These are phyloP conservation scores for Hydrozoanthus gracilis DNA, from an alignment of 92 coral and sea anemone species.

Conservation along the genomic window DNA sequence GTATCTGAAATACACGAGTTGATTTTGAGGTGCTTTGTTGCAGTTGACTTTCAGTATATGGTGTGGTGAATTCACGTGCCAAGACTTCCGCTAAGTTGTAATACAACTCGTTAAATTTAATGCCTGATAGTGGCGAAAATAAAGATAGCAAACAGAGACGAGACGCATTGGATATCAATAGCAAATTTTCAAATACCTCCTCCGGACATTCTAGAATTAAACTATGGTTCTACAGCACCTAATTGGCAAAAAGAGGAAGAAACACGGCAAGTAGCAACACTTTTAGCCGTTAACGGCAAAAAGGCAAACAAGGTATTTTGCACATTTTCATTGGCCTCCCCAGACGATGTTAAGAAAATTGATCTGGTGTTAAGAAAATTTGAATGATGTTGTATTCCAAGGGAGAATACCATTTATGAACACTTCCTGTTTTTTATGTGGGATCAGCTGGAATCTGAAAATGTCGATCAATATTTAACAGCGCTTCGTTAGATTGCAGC, in stretches of 20 bases:
- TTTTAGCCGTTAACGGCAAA: conserved; percentile 53
- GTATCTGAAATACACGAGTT: too few relatives aligned
- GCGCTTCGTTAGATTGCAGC: conserved; percentile 55
- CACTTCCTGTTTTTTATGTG: conserved; percentile 42
- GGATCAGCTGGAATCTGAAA: conserved; percentile 56
- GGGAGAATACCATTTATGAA: conserved; percentile 58
- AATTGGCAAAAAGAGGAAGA: conserved; percentile 58
- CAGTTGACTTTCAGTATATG: too few relatives aligned
- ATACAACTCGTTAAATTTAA: background rate
- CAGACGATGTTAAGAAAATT: conserved; percentile 52
- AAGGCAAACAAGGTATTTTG: conserved; percentile 54
- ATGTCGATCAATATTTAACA: conserved; percentile 53
- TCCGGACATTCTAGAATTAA: conserved; percentile 51
- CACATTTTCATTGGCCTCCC: conserved; percentile 38
- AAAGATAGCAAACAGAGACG: background rate
- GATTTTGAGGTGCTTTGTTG: too few relatives aligned
- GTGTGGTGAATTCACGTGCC: background rate
- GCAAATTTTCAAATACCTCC: conserved; percentile 64
- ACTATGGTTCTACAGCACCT: conserved; percentile 36
- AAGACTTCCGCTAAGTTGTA: background rate
- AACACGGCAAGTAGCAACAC: conserved; percentile 52
- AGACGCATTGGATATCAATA: conserved; percentile 6
- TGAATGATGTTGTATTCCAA: conserved; percentile 61
- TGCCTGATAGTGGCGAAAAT: background rate
- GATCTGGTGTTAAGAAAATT: conserved; percentile 46